Conservation (phyloP, 2,888 invertebrate species). For the Drosophila pullipes region DNA sequence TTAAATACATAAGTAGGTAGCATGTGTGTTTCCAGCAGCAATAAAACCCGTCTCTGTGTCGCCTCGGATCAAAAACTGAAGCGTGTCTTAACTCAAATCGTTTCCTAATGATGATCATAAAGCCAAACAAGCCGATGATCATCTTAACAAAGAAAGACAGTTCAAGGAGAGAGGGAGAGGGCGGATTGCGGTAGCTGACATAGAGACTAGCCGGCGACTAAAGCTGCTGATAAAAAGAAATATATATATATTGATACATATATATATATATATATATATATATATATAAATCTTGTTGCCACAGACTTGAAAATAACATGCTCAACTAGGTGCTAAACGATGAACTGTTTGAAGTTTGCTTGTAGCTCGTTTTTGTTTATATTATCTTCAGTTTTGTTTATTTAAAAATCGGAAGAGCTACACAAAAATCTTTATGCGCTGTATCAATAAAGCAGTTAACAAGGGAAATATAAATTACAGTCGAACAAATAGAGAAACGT, state of each 20-base stretch:
- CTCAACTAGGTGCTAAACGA: constrained; percentile 33
- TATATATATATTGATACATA: constrained; percentile 1
- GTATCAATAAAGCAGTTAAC: neutral
- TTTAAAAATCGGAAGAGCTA: neutral
- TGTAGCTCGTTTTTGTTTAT: constrained; percentile 14
- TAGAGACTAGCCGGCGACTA: constrained; percentile 37
- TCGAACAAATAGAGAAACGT: neutral
- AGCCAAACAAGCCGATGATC: constrained; percentile 50
- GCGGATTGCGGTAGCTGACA: constrained; percentile 18
- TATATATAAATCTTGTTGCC: constrained; percentile 15
- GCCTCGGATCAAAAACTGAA: constrained; percentile 38
- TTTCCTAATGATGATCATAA: constrained; percentile 63
- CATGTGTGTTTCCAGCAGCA: neutral
- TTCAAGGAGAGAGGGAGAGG: neutral
- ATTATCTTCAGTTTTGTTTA: constrained; percentile 16
- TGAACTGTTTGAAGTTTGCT: constrained; percentile 44
- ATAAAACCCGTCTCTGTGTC: constrained; percentile 48
- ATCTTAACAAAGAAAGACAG: neutral
- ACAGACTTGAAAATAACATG: constrained; percentile 17
- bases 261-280: constrained; percentile 10
- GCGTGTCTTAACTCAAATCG: constrained; percentile 53
- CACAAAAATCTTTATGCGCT: constrained; percentile 1
- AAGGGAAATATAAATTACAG: neutral
- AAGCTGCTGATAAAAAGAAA: constrained; percentile 19
- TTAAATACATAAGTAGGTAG: constrained; percentile 1